Evolutionary conservation across 2,797 vertebrate genomes (phyloP), one percentile per base, ranked within the genome.

Genomic region (Phoxinus dragarum): DNA sequence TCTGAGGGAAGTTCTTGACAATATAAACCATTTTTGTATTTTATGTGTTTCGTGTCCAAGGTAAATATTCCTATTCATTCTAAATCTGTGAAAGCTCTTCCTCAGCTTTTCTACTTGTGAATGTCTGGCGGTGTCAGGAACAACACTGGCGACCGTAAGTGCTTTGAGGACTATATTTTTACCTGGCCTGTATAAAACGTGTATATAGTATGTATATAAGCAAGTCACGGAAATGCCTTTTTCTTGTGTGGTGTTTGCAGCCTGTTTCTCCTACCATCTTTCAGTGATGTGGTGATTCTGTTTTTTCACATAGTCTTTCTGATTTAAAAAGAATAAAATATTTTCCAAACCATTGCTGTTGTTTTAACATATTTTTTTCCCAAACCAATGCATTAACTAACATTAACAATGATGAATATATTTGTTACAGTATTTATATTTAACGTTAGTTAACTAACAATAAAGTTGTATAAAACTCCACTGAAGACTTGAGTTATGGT

Each of bases 161-260:
- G 93, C 93, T 94, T 94, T 90, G 87, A 93, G 90, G 77, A 92
- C 92, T 95, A 94, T 95, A 94, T 96, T 95, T 95, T 94, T 95
- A 95, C 90, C 91, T 88, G 49, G 81, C 76, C 77, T 95, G 92
- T 95, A 94, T 94, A 94, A 94, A 93, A 91, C 94, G 90, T 95
- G 89, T 90, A 67, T 23, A 80, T 91, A 84, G 94, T 94, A 93
- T 95, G 94, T 95, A 95, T 90, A 96, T 95, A 95, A 82, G 87
- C 86, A 93, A 78, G 93, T 95, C 95, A 96, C 94, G 69, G 91
- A 95, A 96, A 95, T 94, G 93, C 94, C 95, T 95, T 96, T 72
- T 54, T 82, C 91, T 94, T 93, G 93, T 94, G 91, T 92, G 89
- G 93, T 92, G 92, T 93, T 92, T 93, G 91, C 94, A 93, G 93